Conservation (phyloP, 2,888 invertebrate genomes). For the Tenthredo scrophulariae region DNA sequence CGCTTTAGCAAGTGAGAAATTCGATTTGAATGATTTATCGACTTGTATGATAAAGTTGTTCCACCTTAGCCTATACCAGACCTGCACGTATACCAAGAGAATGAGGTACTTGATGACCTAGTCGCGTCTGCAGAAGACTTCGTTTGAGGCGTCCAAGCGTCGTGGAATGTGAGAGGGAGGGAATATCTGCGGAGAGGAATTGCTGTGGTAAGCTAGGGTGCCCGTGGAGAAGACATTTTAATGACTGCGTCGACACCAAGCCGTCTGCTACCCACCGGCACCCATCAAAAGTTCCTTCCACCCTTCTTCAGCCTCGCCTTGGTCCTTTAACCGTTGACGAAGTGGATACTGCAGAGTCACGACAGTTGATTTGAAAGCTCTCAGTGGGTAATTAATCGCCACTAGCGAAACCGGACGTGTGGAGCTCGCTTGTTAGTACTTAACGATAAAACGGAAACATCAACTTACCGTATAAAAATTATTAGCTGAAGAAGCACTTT, state of each 20-base stretch:
- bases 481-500: constrained; percentile 14
- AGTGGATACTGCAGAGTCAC: constrained; percentile 56
- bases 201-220: constrained; percentile 25
- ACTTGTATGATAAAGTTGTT: not conserved
- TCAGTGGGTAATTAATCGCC: constrained; percentile 57
- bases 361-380: constrained; percentile 57
- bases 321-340: constrained; percentile 40
- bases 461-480: not conserved
- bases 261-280: constrained; percentile 24
- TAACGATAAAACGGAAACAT: constrained; percentile 45
- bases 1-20: not conserved
- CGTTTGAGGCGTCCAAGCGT: constrained; percentile 47
- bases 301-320: constrained; percentile 25
- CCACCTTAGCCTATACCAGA: not conserved
- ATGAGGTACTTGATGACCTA: constrained; percentile 38
- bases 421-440: constrained; percentile 34
- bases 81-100: constrained; percentile 18
- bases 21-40: constrained; percentile 36
- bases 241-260: constrained; percentile 41
- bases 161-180: constrained; percentile 33
- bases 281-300: constrained; percentile 37
- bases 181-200: constrained; percentile 5
- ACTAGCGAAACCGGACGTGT: not conserved
- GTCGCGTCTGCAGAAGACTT: constrained; percentile 20
- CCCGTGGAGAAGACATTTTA: constrained; percentile 38